Evolutionary conservation across 2,113 vertebrate species (phyloP), one percentile per base, ranked within the genome.

Genomic region (Mobula birostris): DNA sequence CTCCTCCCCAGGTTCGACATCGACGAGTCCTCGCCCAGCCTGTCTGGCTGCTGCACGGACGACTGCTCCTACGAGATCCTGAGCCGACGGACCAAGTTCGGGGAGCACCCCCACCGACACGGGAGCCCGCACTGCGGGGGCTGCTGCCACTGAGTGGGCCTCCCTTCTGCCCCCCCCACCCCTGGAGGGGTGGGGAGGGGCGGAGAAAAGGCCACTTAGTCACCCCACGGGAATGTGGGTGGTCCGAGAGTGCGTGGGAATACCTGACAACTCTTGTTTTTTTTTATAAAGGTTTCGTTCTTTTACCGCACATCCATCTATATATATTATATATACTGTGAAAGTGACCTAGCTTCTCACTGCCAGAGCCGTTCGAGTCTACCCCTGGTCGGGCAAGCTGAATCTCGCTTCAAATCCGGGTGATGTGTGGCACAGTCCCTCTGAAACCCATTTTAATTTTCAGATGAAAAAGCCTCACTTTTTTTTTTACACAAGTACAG

Each of bases 31-130:
- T 99, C 98, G 3, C 98, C 98, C 24, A 98, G 98, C 95, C 96
- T 98, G 97, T 98, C 98, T 0, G 98, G 98, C 3, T 99, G 98
- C 96, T 99, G 98, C 29, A 98, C 97, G 24, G 98, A 98, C 14
- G 98, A 98, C 96, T 98, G 97, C 95, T 97, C 98, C 94, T 99
- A 98, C 2, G 98, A 99, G 96, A 98, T 99, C 95, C 97, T 98
- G 95, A 98, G 98, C 96, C 97, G 98, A 94, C 97, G 97, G 95
- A 99, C 98, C 95, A 98, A 98, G 95, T 98, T 98, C 66, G 98
- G 98, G 76, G 98, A 98, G 95, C 97, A 96, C 40, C 96, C 96
- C 76, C 98, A 98, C 94, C 96, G 97, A 85, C 98, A 98, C 24
- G 95, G 96, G 0, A 97, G 98, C 1, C 96, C 97, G 27, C 98